Conservation (phyloP, 2,113 vertebrate genomes). For the Scophthalmus maximus region DNA sequence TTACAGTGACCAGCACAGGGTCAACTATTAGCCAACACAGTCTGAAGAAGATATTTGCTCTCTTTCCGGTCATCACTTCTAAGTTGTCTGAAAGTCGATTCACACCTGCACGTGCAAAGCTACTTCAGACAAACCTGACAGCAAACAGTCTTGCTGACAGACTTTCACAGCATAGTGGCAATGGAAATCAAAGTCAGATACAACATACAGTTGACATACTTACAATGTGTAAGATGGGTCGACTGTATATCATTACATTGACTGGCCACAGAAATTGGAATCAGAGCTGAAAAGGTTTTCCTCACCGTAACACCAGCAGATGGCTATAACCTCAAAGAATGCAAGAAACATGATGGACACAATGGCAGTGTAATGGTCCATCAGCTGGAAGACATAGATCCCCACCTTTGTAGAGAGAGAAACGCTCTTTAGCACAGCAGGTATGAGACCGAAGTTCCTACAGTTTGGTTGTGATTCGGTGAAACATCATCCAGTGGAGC, state of each 20-base stretch:
- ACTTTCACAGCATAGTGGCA: no score
- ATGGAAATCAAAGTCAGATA: neutral
- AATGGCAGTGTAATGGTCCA: slow-evolving; percentile 86
- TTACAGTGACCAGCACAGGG: slow-evolving; percentile 77
- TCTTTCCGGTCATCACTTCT: slow-evolving; percentile 79
- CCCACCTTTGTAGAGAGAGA: slow-evolving; percentile 73
- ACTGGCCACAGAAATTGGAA: neutral
- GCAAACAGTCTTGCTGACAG: no score
- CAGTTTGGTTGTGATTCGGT: neutral
- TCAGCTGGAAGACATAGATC: slow-evolving; percentile 85
- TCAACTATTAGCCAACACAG: slow-evolving; percentile 79
- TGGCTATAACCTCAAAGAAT: slow-evolving; percentile 82
- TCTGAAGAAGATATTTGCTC: slow-evolving; percentile 77
- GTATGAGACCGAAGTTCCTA: neutral
- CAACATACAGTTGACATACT: no score
- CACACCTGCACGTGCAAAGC: slow-evolving; percentile 66
- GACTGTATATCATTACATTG: neutral
- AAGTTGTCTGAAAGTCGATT: slow-evolving; percentile 78
- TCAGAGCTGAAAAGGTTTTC: neutral
- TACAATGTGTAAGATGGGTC: neutral
- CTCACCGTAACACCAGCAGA: slow-evolving; percentile 83
- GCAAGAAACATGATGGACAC: slow-evolving; percentile 84
- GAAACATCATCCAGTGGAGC: neutral
- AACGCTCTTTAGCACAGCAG: no score
- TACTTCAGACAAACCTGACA: slow-evolving; percentile 9